Base-by-base conservation (phyloP, 2,888 invertebrate genomes). In the Eupeodes latifasciatus region DNA sequence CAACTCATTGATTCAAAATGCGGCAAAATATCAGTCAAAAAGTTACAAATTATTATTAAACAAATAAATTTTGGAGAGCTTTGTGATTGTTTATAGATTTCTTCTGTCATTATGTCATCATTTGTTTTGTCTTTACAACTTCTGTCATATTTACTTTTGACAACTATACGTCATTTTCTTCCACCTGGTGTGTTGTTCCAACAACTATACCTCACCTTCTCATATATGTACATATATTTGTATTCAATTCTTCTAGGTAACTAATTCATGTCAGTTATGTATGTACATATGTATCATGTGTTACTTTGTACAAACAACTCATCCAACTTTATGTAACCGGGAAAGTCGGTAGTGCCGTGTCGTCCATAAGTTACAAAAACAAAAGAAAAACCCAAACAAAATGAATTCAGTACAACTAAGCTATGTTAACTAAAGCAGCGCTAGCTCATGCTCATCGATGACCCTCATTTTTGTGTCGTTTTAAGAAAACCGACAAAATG, bases 321-420 rank as follows among this genome's bases (percentile, higher is more conserved):
- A 72, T 57, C 16, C 51, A 67, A 67, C 55, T 82, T 82, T 86
- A 86, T 86, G 82, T 86, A 86, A 86, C 67, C 85, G 85, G 85
- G 67, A 67, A 66, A 82, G 57, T 84, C 84, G 36, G n/a, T 49
- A 34, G 16, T 16, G 62, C 16, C 40, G 16, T 16, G 62, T 44
- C 40, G 40, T 16, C 40, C 62, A 16, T 40, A 57, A 27, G 76
- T 44, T 34, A n/a, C 34, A 34, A 51, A 66, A 66, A 49, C 4
- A 19, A 19, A 66, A 27, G 19, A 47, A 49, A 66, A 66, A 49
- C 77, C 57, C 44, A 57, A 64, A 71, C 62, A 72, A 81, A 79
- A 82, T 59, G 78, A 79, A 86, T 86, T 78, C 83, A 83, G 83
- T 80, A 72, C 86, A 87, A 0, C 36, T 11, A 7, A 51, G 51